Evolutionary conservation across 2,888 invertebrate genomes (phyloP), one percentile per base, ranked within the genome.

Genomic region (Drosophila multiciliata): DNA sequence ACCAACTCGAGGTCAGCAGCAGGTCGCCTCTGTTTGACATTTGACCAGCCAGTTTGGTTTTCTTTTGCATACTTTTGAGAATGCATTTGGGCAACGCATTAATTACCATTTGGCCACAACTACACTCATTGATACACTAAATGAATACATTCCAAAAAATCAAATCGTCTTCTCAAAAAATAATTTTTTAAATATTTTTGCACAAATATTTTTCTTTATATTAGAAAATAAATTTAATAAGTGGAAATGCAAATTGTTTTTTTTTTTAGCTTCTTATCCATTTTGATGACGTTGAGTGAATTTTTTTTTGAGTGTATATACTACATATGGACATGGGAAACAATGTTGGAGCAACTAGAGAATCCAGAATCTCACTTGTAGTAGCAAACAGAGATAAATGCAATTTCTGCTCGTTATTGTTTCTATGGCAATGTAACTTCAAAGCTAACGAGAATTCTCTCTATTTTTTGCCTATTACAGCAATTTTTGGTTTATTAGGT

Each of bases 31-130:
- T 50, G 62, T 54, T 68, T 68, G 60, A 68, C 70, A 66, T 55
- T 67, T 58, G 61, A 58, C 42, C 66, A 64, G n/a, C 54, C 40
- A 40, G 42, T 50, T 53, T 11, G 26, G 29, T 29, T 29, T 29
- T 29, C 6, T 29, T 29, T 57, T 20, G 54, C 60, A 77, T 55
- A 62, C 36, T 79, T 73, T 70, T 82, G 70, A 65, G 70, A 2
- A 65, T 54, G 12, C 38, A 2, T 75, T 65, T 66, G 63, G 74
- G 73, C 78, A 78, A 79, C 75, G 82, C 87, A 90, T 89, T 90
- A 89, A 88, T 90, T 91, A 89, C 89, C 82, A 80, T 80, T 83
- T 83, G 85, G 82, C 82, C 65, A 49, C 1, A 59, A 45, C 53
- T 52, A 66, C 55, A 29, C 17, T n/a, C 12, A n/a, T 29, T 26